phyloP scores from a whole-genome alignment of 2,888 invertebrate genomes.

The Drosophila kokeensis region DNA sequence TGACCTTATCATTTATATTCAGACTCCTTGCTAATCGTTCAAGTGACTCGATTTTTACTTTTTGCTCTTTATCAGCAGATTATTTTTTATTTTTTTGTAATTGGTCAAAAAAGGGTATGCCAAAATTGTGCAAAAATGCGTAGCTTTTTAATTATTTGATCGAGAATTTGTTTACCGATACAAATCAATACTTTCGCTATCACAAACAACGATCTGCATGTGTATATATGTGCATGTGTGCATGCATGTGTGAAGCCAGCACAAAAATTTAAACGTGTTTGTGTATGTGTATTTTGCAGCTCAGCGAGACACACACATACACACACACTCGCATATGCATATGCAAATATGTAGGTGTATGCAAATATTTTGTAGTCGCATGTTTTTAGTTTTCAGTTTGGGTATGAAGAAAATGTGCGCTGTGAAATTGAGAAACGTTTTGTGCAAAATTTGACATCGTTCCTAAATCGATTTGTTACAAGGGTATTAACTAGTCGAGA shows the following conservation, averaged over 20 bases:
- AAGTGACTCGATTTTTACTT: constrained; percentile 7
- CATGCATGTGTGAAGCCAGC: background rate
- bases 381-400: background rate
- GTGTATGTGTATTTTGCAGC: background rate
- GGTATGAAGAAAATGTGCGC: background rate
- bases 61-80: constrained; percentile 23
- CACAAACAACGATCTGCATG: background rate
- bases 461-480: background rate
- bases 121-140: background rate
- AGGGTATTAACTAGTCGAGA: background rate
- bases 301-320: background rate
- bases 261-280: background rate
- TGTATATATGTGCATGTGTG: background rate
- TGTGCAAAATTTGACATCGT: background rate
- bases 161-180: background rate
- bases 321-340: accelerated
- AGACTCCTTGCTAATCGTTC: constrained; percentile 37
- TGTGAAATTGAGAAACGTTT: background rate
- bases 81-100: background rate
- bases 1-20: background rate
- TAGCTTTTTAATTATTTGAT: background rate
- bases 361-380: background rate
- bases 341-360: background rate
- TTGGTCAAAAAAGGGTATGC: no score
- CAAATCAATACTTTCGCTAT: background rate